These are phyloP conservation scores for Exephanes ischioxanthus DNA, from an alignment of 2,888 invertebrate species.

Conservation along the genomic window DNA sequence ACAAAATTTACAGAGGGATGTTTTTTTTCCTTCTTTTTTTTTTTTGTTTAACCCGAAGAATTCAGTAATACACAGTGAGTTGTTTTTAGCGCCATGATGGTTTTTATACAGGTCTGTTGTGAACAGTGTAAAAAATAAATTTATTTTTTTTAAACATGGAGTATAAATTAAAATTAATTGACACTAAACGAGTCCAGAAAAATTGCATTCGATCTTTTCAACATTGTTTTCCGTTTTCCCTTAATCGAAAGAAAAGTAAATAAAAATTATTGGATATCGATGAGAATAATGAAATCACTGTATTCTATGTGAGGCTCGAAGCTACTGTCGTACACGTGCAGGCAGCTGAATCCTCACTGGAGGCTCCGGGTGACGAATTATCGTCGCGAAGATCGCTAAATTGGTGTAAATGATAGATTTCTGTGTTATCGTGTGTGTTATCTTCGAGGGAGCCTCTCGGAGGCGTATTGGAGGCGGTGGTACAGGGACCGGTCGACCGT, in stretches of 20 bases:
- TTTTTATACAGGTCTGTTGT: too few relatives aligned
- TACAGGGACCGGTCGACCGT: conserved; percentile 70
- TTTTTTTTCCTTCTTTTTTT: conserved; percentile 32
- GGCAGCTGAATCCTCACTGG: not conserved
- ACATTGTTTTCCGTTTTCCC: not conserved
- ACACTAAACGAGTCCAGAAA: too few relatives aligned
- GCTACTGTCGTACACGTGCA: conserved; percentile 10
- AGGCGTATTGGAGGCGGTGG: conserved; percentile 76
- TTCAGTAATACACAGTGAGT: not conserved
- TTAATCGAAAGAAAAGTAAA: not conserved
- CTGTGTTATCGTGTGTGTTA: conserved; percentile 28
- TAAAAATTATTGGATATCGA: not conserved
- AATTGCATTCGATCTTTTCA: not conserved
- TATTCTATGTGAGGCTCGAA: not conserved
- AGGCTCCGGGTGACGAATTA: conserved; percentile 2
- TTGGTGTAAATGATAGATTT: conserved; percentile 21
- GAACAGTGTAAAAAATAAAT: not conserved
- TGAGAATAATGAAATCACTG: conserved; percentile 3
- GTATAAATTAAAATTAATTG: not conserved
- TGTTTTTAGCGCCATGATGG: not conserved
- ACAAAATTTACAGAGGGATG: conserved; percentile 26
- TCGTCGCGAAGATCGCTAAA: conserved; percentile 11
- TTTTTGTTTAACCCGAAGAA: not conserved
- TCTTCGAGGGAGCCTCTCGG: conserved; percentile 72
- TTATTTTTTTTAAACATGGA: not conserved